Evolutionary conservation across 2,113 vertebrate genomes (phyloP), one percentile per base, ranked within the genome.

Genomic region (Albula glossodonta): DNA sequence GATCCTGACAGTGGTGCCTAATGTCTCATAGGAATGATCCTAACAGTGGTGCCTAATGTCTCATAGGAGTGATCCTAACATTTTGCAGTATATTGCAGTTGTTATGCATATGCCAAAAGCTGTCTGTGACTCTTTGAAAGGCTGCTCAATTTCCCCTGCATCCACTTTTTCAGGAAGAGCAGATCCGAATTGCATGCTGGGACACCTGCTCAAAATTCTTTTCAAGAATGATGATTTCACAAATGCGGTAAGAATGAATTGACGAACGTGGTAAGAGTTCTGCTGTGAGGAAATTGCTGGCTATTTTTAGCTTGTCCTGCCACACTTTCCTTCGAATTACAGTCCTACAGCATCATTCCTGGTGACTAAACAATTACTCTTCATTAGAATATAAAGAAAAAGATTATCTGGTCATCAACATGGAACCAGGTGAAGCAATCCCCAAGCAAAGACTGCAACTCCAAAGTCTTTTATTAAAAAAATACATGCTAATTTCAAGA

Each of bases 211-310:
- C 90, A 98, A 99, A 93, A 99, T 99, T 92, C 95, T 99, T 78
- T 99, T 99, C 93, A 99, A 99, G 95, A 99, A 99, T 51, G 98
- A 99, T 89, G 98, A 99, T 91, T 99, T 99, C 91, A 99, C 99
- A 97, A 99, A 99, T 81, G 96, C 98, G 87, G 98, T 99, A 96
- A 92, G 96, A 15, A 99, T 89, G 98, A 99, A 91, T 99, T 99
- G 91, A 99, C 99, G 97, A 99, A 99, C 81, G 96, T 97, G 87
- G 98, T 99, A 96, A 92, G 96, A 15, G 4, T 4, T 8, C 19
- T 2, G n/a, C 74, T 41, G 9, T 31, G 8, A 6, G 22, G 63
- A 8, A 11, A 5, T 17, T 0, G 8, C 3, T 4, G 63, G 3
- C 8, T 4, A 53, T 41, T 4, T 50, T 15, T 17, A 6, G 7